Base-by-base conservation (phyloP, 2,797 vertebrate genomes). In the Salarias fasciatus region DNA sequence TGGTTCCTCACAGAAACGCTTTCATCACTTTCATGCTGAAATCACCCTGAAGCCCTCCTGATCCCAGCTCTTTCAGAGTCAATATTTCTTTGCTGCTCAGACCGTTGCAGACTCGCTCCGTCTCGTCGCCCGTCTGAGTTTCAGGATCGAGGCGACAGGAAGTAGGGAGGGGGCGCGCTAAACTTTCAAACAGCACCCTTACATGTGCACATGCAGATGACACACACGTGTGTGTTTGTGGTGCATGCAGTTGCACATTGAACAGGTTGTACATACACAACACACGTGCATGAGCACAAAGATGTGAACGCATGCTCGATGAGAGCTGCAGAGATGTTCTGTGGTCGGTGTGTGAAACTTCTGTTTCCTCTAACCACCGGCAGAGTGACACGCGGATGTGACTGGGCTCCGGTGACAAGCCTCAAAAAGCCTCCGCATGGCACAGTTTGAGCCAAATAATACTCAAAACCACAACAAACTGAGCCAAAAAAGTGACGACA, bases 91-190 rank as follows among this genome's bases (percentile, higher is more conserved):
- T 36, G 46, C 47, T 47, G 58, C 41, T 13, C 10, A 40, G 62
- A 43, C 11, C 11, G 73, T 42, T 33, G 46, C 78, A 79, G 49
- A 36, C 46, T 18, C 13, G 14, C 11, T 2, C 0, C 0, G 45
- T 87, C 88, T 92, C 10, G 3, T 90, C 88, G 80, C 51, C 10
- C 3, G 46, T 13, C 60, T 88, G 89, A 53, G 89, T 77, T 84
- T 46, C 15, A 10, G 12, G 29, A 0, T 40, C 12, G 64, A 50
- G 8, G 57, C 0, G 67, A 77, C 90, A 88, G 92, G 90, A 91
- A 90, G 82, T 76, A 0, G 14, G 28, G 42, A 8, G 45, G 8
- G 8, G 65, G 45, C 49, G 43, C 1, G 0, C 2, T 12, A 36
- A 28, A 47, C 14, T 13, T 52, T 46, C 28, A 31, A 48, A n/a